Evolutionary conservation across 2,888 invertebrate species (phyloP), one percentile per base, ranked within the genome.

Genomic region (Aporophyla lueneburgensis): DNA sequence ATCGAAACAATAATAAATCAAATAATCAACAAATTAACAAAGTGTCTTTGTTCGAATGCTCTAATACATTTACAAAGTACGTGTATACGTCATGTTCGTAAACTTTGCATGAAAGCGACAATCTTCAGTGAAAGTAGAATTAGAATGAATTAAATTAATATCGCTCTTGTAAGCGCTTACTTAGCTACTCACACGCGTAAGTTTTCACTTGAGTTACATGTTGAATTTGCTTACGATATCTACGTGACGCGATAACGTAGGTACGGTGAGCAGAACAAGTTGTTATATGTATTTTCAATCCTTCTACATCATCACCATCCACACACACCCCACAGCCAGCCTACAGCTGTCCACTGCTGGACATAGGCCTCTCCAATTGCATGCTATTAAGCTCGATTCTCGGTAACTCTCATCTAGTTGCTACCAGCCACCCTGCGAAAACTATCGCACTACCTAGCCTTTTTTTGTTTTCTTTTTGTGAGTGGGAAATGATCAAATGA

Each of bases 141-240:
- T 78, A 69, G 33, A 80, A 84, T 86, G 75, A 84, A 86, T 86
- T 21, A 70, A 75, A 88, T 88, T 85, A 87, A 83, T 83, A 78
- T 85, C 46, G 71, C 61, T 78, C 76, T 66, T 76, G 77, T 86
- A 84, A 84, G 71, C 72, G 72, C 63, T 68, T 70, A 84, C 78
- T 88, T 70, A 83, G 75, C 53, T 71, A 79, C 86, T 87, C 82
- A 82, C 69, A 73, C 63, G 66, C 62, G 51, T 83, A 87, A 86
- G 88, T 87, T 87, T 83, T 65, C 85, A 83, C 66, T 76, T 80
- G 78, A 74, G 72, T 78, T 82, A 76, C 74, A 80, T 71, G 79
- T 80, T 81, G 85, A 81, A 83, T 86, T 79, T 81, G 76, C 81
- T 84, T 72, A 83, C 79, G 77, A 80, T 85, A 73, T 46, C 74